Evolutionary conservation across 2,797 vertebrate genomes (phyloP), one percentile per base, ranked within the genome.

Genomic region (Acanthopagrus latus): DNA sequence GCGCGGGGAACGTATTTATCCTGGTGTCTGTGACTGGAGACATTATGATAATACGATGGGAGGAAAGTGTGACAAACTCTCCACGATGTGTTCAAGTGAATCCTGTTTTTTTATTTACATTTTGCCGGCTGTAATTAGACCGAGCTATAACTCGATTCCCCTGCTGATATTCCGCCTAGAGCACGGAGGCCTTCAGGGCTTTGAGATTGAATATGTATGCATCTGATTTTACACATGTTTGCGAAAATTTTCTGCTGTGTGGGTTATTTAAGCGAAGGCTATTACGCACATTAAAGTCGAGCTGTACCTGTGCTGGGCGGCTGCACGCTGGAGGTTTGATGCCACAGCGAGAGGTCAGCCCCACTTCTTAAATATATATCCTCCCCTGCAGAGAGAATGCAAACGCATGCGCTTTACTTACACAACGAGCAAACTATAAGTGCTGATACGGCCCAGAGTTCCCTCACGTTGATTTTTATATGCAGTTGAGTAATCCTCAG

Each of bases 401-500:
- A 91, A 86, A 91, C 57, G 51, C 41, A 3, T 47, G 67, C 76
- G 79, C 70, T 89, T 88, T 84, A 77, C 77, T 85, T 48, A 64
- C 66, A 85, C 62, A 46, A 64, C 16, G 16, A 64, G 74, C 59
- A 54, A 71, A 65, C 76, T 62, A 64, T 80, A 85, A 84, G 59
- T 84, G 90, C 89, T 90, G 89, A 91, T 88, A 82, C 46, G 62
- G 76, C 76, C 67, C 3, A 81, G 75, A 73, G 64, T 71, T 81
- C 76, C 68, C 57, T 63, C 76, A 70, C 80, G 85, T 83, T 85
- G 91, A 86, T 89, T 92, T 91, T 81, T 68, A 86, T 71, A 81
- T 87, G 85, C 78, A 71, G 78, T 77, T 87, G 71, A 64, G 74
- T 91, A 92, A 94, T 92, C 90, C 85, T 85, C 65, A 62, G 52